These are phyloP conservation scores for Rana temporaria DNA, from an alignment of 2,113 vertebrate genomes.

Conservation along the genomic window DNA sequence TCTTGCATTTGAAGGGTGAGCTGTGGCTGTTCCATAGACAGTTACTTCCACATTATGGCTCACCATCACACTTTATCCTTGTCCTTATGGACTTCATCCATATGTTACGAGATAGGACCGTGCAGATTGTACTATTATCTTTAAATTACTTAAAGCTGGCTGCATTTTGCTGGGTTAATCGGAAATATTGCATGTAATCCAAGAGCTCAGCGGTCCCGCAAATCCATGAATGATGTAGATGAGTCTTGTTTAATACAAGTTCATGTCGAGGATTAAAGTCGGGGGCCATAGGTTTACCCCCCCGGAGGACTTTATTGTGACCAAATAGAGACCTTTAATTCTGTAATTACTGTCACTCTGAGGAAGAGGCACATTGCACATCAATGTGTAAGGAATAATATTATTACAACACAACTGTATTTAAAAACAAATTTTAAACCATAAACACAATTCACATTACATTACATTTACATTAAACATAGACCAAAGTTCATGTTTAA, in stretches of 20 bases:
- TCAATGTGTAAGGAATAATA: too few species aligned
- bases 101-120: slow-evolving; percentile 22
- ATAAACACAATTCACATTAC: too few species aligned
- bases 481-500: too few species aligned
- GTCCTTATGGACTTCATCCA: slow-evolving; percentile 14
- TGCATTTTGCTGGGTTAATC: slow-evolving; percentile 42
- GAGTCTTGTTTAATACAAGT: not conserved
- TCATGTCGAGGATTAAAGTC: slow-evolving; percentile 2
- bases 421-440: too few species aligned
- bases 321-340: not conserved
- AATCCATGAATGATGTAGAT: slow-evolving; percentile 41
- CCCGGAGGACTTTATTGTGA: slow-evolving; percentile 1
- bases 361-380: too few species aligned
- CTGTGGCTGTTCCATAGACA: too few species aligned
- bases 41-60: not conserved
- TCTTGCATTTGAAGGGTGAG: too few species aligned
- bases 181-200: slow-evolving; percentile 46
- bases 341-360: not conserved
- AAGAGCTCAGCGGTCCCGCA: slow-evolving; percentile 29
- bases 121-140: slow-evolving; percentile 46
- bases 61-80: not conserved
- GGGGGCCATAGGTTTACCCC: slow-evolving; percentile 4
- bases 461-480: too few species aligned
- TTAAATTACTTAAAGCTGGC: slow-evolving; percentile 50
- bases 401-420: too few species aligned